Evolutionary conservation across 1,140 invertebrate species (phyloP), one percentile per base, ranked within the genome.

Genomic region (Drosophila orena): DNA sequence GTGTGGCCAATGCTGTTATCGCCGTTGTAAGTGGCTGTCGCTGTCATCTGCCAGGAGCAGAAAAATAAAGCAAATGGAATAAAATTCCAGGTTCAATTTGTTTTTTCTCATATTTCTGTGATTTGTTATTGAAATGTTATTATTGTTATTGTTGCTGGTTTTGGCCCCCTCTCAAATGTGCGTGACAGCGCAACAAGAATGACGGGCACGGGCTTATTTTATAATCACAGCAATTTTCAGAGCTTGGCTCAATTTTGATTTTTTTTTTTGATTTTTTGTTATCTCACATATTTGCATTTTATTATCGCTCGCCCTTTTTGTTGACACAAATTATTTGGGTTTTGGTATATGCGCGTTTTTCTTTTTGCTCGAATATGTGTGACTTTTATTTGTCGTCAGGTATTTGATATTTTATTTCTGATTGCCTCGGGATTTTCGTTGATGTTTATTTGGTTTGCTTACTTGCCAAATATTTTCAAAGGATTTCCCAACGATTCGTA

Each of bases 41-140:
- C 56, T 81, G 81, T 78, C 81, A 85, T 78, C 68, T 88, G 83
- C 78, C 81, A 60, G 60, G 17, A 37, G 46, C 46, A 55, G 62
- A 42, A 24, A 70, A 70, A 66, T 60, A 49, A 44, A 37, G 11
- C 37, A 30, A 68, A 64, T 22, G 43, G 54, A 62, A 62, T 62
- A 38, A 49, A 56, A 50, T 44, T 56, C 53, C 54, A 12, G 22
- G 27, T 40, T 58, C 34, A 68, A 68, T 59, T 57, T 65, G 46
- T 50, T 47, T 38, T 38, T 35, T 2, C 38, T 57, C 37, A 47
- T 37, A 62, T 69, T 61, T 73, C 50, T 59, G 50, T 47, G 73
- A 81, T 77, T 85, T 81, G 73, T 86, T 78, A 78, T 85, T 81
- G 78, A 81, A 86, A 85, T 71, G 75, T n/a, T n/a, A n/a, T n/a